Conservation (phyloP, 2,113 vertebrate genomes). For the Rhegmatorhina hoffmannsi region DNA sequence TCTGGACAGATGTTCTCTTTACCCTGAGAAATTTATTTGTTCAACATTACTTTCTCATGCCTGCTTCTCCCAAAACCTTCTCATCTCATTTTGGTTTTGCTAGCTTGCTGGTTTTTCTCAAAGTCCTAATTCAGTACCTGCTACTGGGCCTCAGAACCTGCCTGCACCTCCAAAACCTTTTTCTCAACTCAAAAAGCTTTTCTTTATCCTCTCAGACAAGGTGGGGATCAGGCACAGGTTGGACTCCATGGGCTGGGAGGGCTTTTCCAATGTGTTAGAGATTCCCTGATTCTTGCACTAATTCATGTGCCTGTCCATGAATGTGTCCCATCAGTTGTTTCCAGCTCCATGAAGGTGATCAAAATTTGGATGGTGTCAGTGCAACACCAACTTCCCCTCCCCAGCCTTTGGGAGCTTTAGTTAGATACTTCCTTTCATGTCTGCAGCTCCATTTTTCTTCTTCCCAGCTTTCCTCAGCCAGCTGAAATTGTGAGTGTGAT, state of each 20-base stretch:
- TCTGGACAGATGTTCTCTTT: no score
- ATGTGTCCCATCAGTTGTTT: no score
- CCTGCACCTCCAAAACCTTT: no score
- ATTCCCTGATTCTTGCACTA: neutral
- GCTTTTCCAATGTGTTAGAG: neutral
- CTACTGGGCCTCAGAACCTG: no score
- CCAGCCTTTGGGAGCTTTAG: neutral
- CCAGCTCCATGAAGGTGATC: neutral
- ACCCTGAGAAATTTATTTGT: no score
- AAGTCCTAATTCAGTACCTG: no score
- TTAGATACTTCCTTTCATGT: fast-evolving
- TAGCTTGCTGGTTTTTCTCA: no score
- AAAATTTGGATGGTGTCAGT: fast-evolving
- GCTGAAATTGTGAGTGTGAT: fast-evolving
- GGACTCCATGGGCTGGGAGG: fast-evolving
- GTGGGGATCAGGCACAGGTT: fast-evolving
- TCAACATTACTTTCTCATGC: no score
- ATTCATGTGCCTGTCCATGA: neutral
- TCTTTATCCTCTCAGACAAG: no score
- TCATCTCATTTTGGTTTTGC: no score
- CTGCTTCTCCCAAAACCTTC: no score
- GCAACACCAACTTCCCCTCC: neutral
- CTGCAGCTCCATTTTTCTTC: neutral
- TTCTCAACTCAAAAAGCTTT: no score
- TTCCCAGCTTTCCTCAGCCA: neutral